Base-by-base conservation (phyloP, 2,797 vertebrate genomes). In the Hephaestus fuliginosus region DNA sequence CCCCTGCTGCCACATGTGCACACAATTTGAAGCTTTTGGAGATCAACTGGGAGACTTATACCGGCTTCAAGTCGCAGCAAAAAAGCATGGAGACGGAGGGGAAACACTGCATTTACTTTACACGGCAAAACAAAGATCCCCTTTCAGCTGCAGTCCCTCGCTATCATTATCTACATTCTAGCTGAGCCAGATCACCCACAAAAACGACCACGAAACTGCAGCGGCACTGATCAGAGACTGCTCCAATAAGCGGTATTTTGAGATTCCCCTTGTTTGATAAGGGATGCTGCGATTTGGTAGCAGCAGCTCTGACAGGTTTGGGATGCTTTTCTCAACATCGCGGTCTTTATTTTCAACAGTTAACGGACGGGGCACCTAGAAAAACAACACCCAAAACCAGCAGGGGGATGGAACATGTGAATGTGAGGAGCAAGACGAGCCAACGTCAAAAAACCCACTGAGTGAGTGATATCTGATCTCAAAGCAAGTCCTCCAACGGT, bases 81-180 rank as follows among this genome's bases (percentile, higher is more conserved):
- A 70, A 84, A 76, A 28, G 62, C 46, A 65, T 71, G 46, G 52
- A 25, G 71, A 77, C 58, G 79, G 70, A 70, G 33, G 58, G 44
- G 56, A 51, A 76, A 73, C 25, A 22, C 74, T 82, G 87, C 75
- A 85, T 88, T 88, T 80, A 83, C 70, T 92, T 88, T 75, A 83
- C 83, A 87, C 75, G 67, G 86, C 74, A 78, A 90, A 91, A 95
- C 93, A 95, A 94, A 93, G 89, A 72, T 88, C 68, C 66, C 88
- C 92, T 92, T 94, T 94, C 80, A 94, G 90, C 80, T 75, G 46
- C 52, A 80, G 79, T 10, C 71, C 52, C 70, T 74, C 49, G 3
- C 81, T 70, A 81, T 80, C 87, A 66, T 74, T 78, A n/a, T 68
- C 67, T 61, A 62, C 71, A 81, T 76, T 73, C 81, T 33, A 66